Evolutionary conservation across 2,113 vertebrate genomes (phyloP).

Genomic region (Pseudopipra pipra): DNA sequence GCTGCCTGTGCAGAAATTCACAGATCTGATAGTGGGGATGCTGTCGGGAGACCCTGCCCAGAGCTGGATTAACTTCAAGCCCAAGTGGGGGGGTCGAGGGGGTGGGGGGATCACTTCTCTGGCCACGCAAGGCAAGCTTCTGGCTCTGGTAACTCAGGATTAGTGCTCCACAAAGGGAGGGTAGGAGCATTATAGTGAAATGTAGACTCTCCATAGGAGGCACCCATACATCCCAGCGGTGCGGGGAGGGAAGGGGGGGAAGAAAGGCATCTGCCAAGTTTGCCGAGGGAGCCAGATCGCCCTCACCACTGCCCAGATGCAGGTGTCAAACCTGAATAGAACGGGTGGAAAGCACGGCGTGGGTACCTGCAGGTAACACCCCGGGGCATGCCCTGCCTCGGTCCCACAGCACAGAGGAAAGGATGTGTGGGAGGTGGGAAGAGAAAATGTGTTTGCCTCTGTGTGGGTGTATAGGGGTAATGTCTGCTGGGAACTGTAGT

Average conservation of each 20-base stretch:
- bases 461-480: accelerated
- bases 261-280: not conserved
- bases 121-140: not conserved
- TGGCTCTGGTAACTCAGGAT: constrained; percentile 43
- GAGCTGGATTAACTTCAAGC: constrained; percentile 44
- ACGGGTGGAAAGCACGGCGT: not conserved
- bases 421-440: not conserved
- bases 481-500: not conserved
- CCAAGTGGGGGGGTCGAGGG: not conserved
- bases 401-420: not conserved
- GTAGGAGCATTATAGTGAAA: constrained; percentile 31
- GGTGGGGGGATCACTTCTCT: not conserved
- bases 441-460: not conserved
- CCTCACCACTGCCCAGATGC: not conserved
- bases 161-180: constrained; percentile 47
- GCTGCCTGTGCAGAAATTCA: not conserved
- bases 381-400: not conserved
- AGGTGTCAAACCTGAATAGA: not conserved
- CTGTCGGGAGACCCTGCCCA: not conserved
- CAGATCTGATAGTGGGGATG: not conserved
- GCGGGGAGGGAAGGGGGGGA: not conserved
- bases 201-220: constrained; percentile 54
- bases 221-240: not conserved
- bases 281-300: not conserved
- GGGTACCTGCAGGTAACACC: not conserved